These are phyloP conservation scores for Epinotia demarniana DNA, from an alignment of 2,888 invertebrate genomes.

Conservation along the genomic window DNA sequence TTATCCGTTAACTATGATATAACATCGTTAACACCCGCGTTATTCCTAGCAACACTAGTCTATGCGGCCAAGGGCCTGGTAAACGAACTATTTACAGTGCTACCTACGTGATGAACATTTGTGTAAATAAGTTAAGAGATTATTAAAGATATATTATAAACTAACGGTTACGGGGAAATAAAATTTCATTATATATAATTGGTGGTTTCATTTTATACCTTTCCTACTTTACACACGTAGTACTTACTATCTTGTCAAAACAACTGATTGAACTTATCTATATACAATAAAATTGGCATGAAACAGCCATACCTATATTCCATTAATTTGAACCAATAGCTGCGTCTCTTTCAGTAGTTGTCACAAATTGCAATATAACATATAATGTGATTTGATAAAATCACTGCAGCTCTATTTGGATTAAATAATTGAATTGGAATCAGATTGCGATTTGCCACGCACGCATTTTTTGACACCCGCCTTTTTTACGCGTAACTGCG, in stretches of 20 bases:
- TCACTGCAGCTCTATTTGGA: neutral
- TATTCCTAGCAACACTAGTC: slow-evolving; percentile 60
- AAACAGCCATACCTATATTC: no score
- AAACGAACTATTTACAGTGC: slow-evolving; percentile 60
- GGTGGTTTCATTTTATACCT: slow-evolving; percentile 53
- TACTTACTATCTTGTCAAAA: no score
- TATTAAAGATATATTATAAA: slow-evolving; percentile 63
- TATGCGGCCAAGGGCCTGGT: slow-evolving; percentile 58
- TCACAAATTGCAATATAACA: no score
- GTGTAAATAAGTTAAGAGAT: slow-evolving; percentile 62
- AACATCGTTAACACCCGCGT: slow-evolving; percentile 58
- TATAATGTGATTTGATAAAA: no score
- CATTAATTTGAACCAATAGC: no score
- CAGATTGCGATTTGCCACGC: neutral
- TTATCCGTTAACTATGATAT: slow-evolving; percentile 58
- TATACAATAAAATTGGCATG: no score
- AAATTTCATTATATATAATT: slow-evolving; percentile 73
- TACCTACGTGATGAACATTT: slow-evolving; percentile 74
- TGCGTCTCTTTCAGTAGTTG: no score
- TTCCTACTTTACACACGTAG: neutral
- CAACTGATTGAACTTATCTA: no score
- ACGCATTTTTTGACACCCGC: neutral
- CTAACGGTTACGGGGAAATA: slow-evolving; percentile 76
- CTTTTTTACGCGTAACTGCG: no score
- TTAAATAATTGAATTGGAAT: neutral